Evolutionary conservation across 2,113 vertebrate genomes (phyloP).

Genomic region (Acrocephalus arundinaceus): DNA sequence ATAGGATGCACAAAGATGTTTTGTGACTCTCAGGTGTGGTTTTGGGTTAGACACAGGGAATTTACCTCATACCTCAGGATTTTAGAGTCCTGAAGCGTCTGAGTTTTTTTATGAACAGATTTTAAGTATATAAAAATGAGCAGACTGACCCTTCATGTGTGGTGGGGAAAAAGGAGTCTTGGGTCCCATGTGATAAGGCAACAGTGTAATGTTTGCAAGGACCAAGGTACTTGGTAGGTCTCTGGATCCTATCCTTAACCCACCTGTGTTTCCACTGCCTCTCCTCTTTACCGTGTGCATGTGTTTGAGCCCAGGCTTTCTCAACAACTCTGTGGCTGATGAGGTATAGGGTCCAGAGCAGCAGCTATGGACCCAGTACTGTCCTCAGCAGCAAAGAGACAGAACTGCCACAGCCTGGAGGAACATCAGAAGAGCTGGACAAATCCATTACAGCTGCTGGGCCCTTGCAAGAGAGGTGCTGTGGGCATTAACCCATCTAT

Average conservation of each 20-base stretch:
- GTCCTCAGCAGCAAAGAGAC: background rate
- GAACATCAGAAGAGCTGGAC: background rate
- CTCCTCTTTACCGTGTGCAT: background rate
- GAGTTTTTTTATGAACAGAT: background rate
- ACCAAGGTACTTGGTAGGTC: background rate
- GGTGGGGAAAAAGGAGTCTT: background rate
- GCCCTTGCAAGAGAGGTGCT: background rate
- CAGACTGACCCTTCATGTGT: background rate
- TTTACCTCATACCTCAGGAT: background rate
- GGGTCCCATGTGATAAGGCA: rapidly evolving
- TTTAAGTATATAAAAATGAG: background rate
- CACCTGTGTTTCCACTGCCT: background rate
- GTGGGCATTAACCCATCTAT: background rate
- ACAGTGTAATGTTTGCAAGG: background rate
- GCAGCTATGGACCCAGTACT: background rate
- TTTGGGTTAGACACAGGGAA: background rate
- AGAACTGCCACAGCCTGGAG: background rate
- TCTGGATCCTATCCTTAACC: background rate
- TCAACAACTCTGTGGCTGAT: rapidly evolving
- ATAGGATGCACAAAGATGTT: background rate
- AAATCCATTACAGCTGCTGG: rapidly evolving
- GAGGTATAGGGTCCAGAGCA: background rate
- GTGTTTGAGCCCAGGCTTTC: background rate
- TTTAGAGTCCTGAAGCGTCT: background rate
- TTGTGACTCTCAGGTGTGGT: background rate